Evolutionary conservation across 2,888 invertebrate species (phyloP).

Genomic region (Pemphredon lugubris): DNA sequence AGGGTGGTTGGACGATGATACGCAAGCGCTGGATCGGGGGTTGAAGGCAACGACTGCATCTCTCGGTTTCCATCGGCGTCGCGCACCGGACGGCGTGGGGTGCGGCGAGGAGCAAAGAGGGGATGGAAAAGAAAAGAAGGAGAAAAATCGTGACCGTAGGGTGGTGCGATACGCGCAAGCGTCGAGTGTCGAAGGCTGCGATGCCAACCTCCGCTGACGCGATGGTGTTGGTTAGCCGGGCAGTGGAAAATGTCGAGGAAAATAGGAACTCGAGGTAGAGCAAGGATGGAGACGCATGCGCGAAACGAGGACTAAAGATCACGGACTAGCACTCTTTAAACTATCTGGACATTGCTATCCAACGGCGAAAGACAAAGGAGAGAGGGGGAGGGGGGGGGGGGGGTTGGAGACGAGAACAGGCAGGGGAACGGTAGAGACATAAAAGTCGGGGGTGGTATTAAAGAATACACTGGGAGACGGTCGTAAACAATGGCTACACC

Average conservation of each 20-base stretch:
- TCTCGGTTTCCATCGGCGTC: slow-evolving; percentile 16
- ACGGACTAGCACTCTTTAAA: too few relatives aligned
- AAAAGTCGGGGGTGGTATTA: slow-evolving; percentile 6
- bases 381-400: neutral
- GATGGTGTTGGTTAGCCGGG: too few relatives aligned
- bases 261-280: too few relatives aligned
- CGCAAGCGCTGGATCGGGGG: slow-evolving; percentile 31
- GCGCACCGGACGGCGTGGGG: slow-evolving; percentile 3
- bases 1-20: neutral
- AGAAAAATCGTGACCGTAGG: slow-evolving; percentile 7
- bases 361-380: too few relatives aligned
- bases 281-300: too few relatives aligned
- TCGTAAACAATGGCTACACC: slow-evolving; percentile 47
- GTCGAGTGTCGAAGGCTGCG: neutral
- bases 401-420: neutral
- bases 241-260: too few relatives aligned
- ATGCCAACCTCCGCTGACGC: neutral
- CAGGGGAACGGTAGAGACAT: slow-evolving; percentile 9
- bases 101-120: neutral
- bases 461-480: slow-evolving; percentile 10
- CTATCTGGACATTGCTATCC: too few relatives aligned
- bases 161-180: slow-evolving; percentile 19
- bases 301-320: too few relatives aligned
- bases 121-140: neutral
- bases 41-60: slow-evolving; percentile 27